Conservation (phyloP, 1,140 invertebrate genomes). For the Eriocheir sinensis region DNA sequence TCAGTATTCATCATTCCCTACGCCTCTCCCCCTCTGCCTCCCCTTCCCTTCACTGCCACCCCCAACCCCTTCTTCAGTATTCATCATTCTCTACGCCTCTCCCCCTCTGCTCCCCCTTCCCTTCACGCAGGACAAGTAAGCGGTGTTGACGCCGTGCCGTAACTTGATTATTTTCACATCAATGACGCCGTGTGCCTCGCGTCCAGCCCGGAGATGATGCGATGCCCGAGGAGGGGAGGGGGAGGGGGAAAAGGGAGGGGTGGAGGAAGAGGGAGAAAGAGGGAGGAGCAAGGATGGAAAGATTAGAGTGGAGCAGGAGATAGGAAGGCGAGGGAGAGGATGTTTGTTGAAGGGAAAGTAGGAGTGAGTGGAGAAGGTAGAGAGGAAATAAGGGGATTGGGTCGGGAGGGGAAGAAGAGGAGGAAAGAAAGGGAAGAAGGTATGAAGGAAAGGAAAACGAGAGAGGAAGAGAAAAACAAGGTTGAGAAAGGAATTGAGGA, state of each 20-base stretch:
- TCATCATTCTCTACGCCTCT: background rate
- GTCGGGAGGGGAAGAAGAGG: too few relatives aligned
- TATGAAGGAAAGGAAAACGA: too few relatives aligned
- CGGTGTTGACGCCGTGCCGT: background rate
- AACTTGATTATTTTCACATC: conserved; percentile 14
- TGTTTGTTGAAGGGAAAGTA: too few relatives aligned
- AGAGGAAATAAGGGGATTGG: background rate
- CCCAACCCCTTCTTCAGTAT: too few relatives aligned
- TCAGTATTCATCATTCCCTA: too few relatives aligned
- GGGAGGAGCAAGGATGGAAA: too few relatives aligned
- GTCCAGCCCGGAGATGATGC: background rate
- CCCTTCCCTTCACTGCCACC: too few relatives aligned
- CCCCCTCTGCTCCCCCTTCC: background rate
- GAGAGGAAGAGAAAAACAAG: too few relatives aligned
- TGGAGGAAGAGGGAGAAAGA: background rate
- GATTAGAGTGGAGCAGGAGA: background rate
- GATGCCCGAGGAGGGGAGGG: background rate
- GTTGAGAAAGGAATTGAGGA: too few relatives aligned
- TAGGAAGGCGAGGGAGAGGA: background rate
- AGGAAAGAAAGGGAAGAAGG: too few relatives aligned
- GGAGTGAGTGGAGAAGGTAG: background rate
- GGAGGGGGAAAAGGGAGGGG: too few relatives aligned
- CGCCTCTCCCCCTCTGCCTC: too few relatives aligned
- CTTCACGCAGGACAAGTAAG: background rate
- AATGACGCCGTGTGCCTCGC: background rate